Evolutionary conservation across 1,140 invertebrate species (phyloP), one percentile per base, ranked within the genome.

Genomic region (Trichomalopsis sarcophagae): DNA sequence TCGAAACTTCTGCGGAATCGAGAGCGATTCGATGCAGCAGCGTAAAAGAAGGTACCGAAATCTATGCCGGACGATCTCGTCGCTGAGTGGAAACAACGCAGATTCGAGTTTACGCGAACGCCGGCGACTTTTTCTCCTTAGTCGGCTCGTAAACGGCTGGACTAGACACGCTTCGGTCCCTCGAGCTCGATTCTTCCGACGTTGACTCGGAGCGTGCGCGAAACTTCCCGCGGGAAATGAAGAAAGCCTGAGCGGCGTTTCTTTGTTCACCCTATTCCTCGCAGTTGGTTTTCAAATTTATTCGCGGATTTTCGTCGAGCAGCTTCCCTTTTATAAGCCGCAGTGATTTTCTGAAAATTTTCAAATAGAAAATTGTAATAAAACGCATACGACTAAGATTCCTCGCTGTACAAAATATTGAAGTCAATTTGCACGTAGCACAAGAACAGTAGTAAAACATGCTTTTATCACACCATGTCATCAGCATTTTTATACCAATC

Each of bases 391-490:
- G 50, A 55, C 27, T 27, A 27, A 4, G 14, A 55, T 55, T 50
- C 10, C 5, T 55, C 50, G 17, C 68, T 27, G 23, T 27, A 69
- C 10, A 23, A 23, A 30, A n/a, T 75, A 75, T 30, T 11, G 27
- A 47, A 83, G 76, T 47, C 21, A 78, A 73, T 40, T 36, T 78
- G 82, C 75, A 84, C 68, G 68, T 33, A 80, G 14, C 55, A 74
- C 55, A 74, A 79, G 21, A 73, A 74, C 13, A 78, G 71, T 33
- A 17, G 76, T 73, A 30, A 62, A 78, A 78, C 33, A 71, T 78
- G 13, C 73, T 83, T 83, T 76, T 68, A 23, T 76, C 44, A 76
- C n/a, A 71, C 1, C 30, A 3, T 14, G 13, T n/a, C 55, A 62
- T 62, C 17, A 21, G 13, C 14, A 55, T 55, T 55, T 21, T 17